Base-by-base conservation (phyloP, 2,113 vertebrate genomes). In the Cyanoliseus patagonus region DNA sequence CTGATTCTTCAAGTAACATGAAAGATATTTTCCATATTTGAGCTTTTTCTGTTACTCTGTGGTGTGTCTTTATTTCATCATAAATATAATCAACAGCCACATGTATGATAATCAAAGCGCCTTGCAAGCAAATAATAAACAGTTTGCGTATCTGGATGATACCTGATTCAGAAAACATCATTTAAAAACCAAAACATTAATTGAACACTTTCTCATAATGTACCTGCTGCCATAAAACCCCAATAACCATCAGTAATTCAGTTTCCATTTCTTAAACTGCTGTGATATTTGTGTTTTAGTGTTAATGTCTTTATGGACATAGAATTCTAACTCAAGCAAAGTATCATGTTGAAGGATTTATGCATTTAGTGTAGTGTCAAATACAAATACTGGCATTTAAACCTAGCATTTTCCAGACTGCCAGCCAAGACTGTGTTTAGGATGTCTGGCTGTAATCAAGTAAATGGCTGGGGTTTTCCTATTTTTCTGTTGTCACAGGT, bases 331-430 rank as follows among this genome's bases (percentile, higher is more conserved):
- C 93, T 97, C 64, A 74, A 94, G 81, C 53, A 94, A 93, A 93
- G 88, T 95, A 92, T 96, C 77, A 42, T 75, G 86, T 97, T 97
- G 94, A 97, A 96, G 88, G 25, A 62, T 95, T 92, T 97, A 85
- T 94, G 85, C 86, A 84, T 96, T 92, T 83, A 95, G 62, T 92
- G 85, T 91, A 91, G 72, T 83, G 94, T 95, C 88, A 96, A 94
- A 73, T 94, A 68, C 57, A 92, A 93, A 94, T 96, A 89, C 35
- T 93, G 87, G 52, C 83, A 83, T 96, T 96, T 97, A 96, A 96
- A 94, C 64, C 28, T 59, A 35, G 51, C 22, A 22, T 88, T 96
- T 92, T 96, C 76, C 88, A 89, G 64, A 83, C 46, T 88, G 80
- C 37, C 76, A 74, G 53, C 83, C 91, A 94, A 86, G 86, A 6